Base-by-base conservation (phyloP, 2,113 vertebrate species). In the Clarias gariepinus region DNA sequence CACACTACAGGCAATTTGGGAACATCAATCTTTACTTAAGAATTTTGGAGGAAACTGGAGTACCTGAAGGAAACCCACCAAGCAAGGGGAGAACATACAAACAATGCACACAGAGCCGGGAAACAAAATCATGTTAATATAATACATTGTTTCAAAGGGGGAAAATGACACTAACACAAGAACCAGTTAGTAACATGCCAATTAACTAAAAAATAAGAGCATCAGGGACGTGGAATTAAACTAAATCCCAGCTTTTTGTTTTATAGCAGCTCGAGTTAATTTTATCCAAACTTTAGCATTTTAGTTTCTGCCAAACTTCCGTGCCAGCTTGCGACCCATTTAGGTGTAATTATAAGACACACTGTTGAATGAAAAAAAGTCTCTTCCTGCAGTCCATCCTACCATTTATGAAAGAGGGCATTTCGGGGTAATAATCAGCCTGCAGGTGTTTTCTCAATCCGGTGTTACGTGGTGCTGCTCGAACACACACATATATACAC, bases 401-500 rank as follows among this genome's bases (percentile, higher is more conserved):
- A 41, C 58, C 36, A 33, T 41, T 77, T 77, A 30, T 23, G 9
- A 60, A 57, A 60, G 19, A 73, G 28, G 66, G 19, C 13, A 19
- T 30, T 78, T 57, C 47, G 19, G 52, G 77, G 30, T 47, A 41
- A 71, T 10, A 68, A 80, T 53, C 71, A 78, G 30, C 80, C 80
- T 87, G 73, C 85, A 88, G 82, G 79, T 88, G 79, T 76, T 79
- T 68, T 79, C 47, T 76, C 83, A 13, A 78, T 87, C 82, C 61
- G 55, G 19, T n/a, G 77, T 82, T 73, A 83, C 84, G 61, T 88
- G 89, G 84, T 87, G 83, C 82, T 90, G 78, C 86, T 88, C 87
- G 87, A 85, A 88, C 71, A 84, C 81, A 84, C 85, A 79, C 68
- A 36, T 30, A 71, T 30, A 73, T 18, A 73, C 68, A 71, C 28